These are phyloP conservation scores for Geopemphigus sp. DNA, from an alignment of 1,140 invertebrate species.

Conservation along the genomic window DNA sequence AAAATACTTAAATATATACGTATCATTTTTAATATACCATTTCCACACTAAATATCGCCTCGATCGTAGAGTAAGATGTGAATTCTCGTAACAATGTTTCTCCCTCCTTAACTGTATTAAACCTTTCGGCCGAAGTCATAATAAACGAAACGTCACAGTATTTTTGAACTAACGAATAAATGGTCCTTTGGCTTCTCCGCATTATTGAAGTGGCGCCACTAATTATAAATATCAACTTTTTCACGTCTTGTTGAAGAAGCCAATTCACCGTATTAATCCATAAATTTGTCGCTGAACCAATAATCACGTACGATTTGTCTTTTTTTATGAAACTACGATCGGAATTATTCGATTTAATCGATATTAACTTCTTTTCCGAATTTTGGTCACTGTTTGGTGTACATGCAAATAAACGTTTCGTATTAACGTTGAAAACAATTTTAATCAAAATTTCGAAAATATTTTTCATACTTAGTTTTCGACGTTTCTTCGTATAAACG, in stretches of 20 bases:
- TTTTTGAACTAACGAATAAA: conserved; percentile 44
- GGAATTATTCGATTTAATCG: background rate
- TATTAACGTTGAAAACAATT: background rate
- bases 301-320: conserved; percentile 14
- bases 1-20: background rate
- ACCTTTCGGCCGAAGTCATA: conserved; percentile 12
- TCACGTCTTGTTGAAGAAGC: conserved; percentile 37
- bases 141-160: conserved; percentile 44
- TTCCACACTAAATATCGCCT: conserved; percentile 33
- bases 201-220: conserved; percentile 43
- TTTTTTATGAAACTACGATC: conserved; percentile 14
- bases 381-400: background rate
- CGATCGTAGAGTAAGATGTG: conserved; percentile 16
- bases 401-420: background rate
- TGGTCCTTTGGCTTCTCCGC: conserved; percentile 40
- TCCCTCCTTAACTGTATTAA: conserved; percentile 20
- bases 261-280: conserved; percentile 42
- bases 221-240: conserved; percentile 46
- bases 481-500: background rate
- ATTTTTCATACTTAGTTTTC: conserved; percentile 8
- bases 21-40: conserved; percentile 27
- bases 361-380: background rate
- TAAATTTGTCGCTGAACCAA: conserved; percentile 19
- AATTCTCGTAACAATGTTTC: conserved; percentile 13
- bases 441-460: background rate